Conservation (phyloP, 2,888 invertebrate species). For the Nemotelus nigrinus region DNA sequence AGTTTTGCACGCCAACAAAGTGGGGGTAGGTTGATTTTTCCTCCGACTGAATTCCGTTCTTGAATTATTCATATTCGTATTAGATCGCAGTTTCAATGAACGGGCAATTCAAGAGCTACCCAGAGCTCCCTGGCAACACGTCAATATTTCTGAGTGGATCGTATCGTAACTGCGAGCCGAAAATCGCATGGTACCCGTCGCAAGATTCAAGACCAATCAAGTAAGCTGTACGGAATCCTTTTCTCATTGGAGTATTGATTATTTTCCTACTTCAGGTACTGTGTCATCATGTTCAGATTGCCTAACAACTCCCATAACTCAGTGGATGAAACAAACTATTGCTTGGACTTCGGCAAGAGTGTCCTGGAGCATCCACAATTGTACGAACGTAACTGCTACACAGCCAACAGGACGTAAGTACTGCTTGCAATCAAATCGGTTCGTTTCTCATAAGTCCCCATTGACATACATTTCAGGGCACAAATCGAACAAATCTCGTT, state of each 20-base stretch:
- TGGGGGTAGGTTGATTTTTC: slow-evolving; percentile 64
- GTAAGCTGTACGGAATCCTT: slow-evolving; percentile 53
- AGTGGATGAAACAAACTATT: slow-evolving; percentile 63
- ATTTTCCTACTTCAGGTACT: slow-evolving; percentile 57
- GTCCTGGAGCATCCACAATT: slow-evolving; percentile 61
- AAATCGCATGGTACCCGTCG: slow-evolving; percentile 70
- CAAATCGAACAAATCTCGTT: slow-evolving; percentile 66
- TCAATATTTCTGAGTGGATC: slow-evolving; percentile 67
- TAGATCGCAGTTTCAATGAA: slow-evolving; percentile 67
- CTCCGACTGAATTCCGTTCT: background rate
- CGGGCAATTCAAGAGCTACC: slow-evolving; percentile 65
- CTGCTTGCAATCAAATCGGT: background rate
- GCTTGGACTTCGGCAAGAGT: slow-evolving; percentile 61
- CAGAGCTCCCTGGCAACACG: slow-evolving; percentile 67
- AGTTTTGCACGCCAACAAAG: slow-evolving; percentile 65
- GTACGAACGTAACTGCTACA: slow-evolving; percentile 60
- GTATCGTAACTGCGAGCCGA: slow-evolving; percentile 66
- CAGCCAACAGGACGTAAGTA: slow-evolving; percentile 59
- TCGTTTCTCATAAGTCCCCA: background rate
- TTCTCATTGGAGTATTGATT: slow-evolving; percentile 3
- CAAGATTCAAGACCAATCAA: slow-evolving; percentile 64
- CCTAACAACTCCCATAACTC: slow-evolving; percentile 62
- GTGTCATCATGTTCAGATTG: slow-evolving; percentile 62
- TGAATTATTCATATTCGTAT: slow-evolving; percentile 38
- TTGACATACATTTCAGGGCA: slow-evolving; percentile 9